phyloP scores from a whole-genome alignment of 2,797 vertebrate genomes.

The Darevskia mixta region DNA sequence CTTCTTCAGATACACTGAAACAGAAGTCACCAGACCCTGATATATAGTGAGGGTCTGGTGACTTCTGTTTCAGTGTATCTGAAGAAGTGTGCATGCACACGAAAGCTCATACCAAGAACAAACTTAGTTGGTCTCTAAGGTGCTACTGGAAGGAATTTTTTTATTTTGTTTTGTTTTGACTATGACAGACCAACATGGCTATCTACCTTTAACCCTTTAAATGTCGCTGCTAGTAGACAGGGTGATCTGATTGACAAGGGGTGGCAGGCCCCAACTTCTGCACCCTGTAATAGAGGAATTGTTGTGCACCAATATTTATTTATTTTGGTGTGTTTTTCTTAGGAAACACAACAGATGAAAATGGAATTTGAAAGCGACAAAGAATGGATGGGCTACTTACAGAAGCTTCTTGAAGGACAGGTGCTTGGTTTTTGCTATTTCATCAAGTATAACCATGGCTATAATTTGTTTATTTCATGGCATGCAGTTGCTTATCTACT shows the following conservation, averaged over 20 bases:
- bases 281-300: neutral
- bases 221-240: neutral
- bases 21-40: too few species aligned
- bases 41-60: too few species aligned
- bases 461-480: neutral
- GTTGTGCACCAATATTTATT: conserved; percentile 43
- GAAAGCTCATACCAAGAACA: too few species aligned
- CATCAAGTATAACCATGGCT: conserved; percentile 2
- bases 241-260: neutral
- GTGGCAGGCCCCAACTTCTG: neutral
- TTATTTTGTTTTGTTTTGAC: too few species aligned
- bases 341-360: conserved; percentile 78
- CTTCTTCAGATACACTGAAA: too few species aligned
- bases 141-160: too few species aligned
- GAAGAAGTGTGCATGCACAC: too few species aligned
- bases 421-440: conserved; percentile 72
- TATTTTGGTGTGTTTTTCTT: conserved; percentile 46
- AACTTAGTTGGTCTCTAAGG: too few species aligned
- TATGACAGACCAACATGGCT: too few species aligned
- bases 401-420: conserved; percentile 89
- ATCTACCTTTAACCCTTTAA: too few species aligned
- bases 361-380: conserved; percentile 80
- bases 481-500: neutral
- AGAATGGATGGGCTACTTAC: conserved; percentile 86
- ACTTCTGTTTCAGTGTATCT: too few species aligned